Evolutionary conservation across 2,113 vertebrate genomes (phyloP), one percentile per base, ranked within the genome.

Genomic region (Nothobranchius kuhntae): DNA sequence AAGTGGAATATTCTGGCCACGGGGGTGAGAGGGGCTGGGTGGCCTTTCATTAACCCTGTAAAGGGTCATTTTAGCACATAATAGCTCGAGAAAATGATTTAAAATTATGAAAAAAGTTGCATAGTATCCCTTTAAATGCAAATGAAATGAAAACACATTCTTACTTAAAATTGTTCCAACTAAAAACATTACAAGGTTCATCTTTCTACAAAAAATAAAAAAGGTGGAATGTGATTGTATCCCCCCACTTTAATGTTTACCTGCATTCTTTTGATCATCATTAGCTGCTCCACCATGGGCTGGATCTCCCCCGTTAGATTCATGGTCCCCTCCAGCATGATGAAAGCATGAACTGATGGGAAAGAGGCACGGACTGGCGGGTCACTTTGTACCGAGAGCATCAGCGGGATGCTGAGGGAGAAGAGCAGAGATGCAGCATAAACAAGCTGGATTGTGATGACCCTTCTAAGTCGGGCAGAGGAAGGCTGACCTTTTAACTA

Each of bases 191-290:
- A 26, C 0, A 53, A 53, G 1, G 4, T 13, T 53, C 1, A 24
- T 52, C 13, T 21, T 17, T 52, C 17, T 21, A 7, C 9, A 14
- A 1, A 46, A 26, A 21, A 21, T 21, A 21, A 21, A 14, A 4
- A 9, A 4, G 38, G 7, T 7, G 38, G 0, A 40, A 40, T 40
- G 30, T 30, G 30, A 30, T 3, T 30, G 2, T 30, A 0, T 4
- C 30, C 30, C 38, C 38, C 38, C 4, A 40, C 38, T 9, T 40
- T 40, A 40, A 45, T 45, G 44, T 63, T 65, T 75, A 99, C 98
- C 96, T 99, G 97, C 96, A 99, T 98, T 86, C 97, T 94, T 87
- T 98, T 98, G 77, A 98, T 96, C 95, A 98, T 98, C 95, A 96
- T 97, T 53, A 99, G 93, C 91, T 99, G 97, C 77, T 99, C 97